phyloP scores from a whole-genome alignment of 2,113 vertebrate genomes.

The Sander lucioperca region DNA sequence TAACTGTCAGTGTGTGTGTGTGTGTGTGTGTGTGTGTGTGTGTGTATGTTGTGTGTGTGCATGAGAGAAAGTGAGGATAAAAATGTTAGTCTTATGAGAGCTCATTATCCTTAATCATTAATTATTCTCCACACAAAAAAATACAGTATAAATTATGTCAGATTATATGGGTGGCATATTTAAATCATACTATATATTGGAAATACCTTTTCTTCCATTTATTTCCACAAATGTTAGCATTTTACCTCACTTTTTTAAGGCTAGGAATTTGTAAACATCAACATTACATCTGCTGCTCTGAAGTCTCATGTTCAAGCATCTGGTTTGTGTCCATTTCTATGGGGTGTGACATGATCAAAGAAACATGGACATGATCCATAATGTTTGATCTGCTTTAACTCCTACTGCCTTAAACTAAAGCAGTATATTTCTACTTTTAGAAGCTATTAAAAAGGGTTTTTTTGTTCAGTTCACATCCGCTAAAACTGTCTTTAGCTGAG shows the following conservation, averaged over 20 bases:
- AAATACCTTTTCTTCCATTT: background rate
- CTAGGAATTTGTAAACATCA: background rate
- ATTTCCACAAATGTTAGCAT: no score
- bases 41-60: constrained; percentile 5
- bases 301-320: background rate
- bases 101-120: background rate
- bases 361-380: background rate
- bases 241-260: background rate
- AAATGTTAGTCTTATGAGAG: background rate
- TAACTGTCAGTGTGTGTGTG: constrained; percentile 23
- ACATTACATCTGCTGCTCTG: background rate
- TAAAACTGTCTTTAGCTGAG: background rate
- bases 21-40: constrained; percentile 1
- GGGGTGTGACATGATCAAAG: background rate
- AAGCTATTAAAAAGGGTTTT: background rate
- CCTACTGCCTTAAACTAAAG: background rate
- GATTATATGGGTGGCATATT: no score
- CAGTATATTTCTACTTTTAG: background rate
- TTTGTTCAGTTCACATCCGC: background rate
- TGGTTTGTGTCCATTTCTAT: background rate
- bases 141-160: no score
- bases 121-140: background rate
- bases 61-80: background rate
- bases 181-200: no score
- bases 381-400: background rate